Evolutionary conservation across 2,797 vertebrate genomes (phyloP).

Genomic region (Dipus sagitta): DNA sequence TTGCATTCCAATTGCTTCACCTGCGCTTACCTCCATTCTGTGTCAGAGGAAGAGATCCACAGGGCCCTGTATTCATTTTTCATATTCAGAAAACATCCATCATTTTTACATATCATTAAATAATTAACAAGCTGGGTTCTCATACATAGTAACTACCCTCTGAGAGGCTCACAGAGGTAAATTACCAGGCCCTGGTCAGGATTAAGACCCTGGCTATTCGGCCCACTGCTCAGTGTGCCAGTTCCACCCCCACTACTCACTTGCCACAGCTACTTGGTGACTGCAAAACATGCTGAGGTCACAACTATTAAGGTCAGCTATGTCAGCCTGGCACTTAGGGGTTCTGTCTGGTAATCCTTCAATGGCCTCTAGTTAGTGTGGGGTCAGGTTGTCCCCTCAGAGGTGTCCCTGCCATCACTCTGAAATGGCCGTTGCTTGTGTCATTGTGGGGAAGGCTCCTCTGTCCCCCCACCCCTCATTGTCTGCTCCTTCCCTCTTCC

Average conservation of each 20-base stretch:
- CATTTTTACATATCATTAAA: conserved; percentile 23
- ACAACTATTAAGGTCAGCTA: no score
- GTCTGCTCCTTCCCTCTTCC: not conserved
- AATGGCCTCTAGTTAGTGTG: not conserved
- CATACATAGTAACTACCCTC: not conserved
- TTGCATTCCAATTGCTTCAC: not conserved
- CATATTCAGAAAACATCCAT: conserved; percentile 27
- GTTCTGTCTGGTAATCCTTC: no score
- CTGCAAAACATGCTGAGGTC: fast-evolving
- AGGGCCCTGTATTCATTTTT: conserved; percentile 17
- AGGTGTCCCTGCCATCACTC: not conserved
- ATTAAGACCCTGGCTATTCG: not conserved
- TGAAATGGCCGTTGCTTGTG: not conserved
- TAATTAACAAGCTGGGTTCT: conserved; percentile 23
- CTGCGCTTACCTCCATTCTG: not conserved
- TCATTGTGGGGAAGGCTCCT: not conserved
- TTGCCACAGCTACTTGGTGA: no score
- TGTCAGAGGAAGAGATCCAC: not conserved
- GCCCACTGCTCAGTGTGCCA: no score
- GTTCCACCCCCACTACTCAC: not conserved
- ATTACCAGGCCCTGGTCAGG: not conserved
- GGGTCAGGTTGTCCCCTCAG: fast-evolving
- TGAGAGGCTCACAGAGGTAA: not conserved
- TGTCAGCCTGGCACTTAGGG: no score
- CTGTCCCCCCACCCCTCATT: fast-evolving